These are phyloP conservation scores for Notamacropus eugenii DNA, from an alignment of 2,797 vertebrate species.

Conservation along the genomic window DNA sequence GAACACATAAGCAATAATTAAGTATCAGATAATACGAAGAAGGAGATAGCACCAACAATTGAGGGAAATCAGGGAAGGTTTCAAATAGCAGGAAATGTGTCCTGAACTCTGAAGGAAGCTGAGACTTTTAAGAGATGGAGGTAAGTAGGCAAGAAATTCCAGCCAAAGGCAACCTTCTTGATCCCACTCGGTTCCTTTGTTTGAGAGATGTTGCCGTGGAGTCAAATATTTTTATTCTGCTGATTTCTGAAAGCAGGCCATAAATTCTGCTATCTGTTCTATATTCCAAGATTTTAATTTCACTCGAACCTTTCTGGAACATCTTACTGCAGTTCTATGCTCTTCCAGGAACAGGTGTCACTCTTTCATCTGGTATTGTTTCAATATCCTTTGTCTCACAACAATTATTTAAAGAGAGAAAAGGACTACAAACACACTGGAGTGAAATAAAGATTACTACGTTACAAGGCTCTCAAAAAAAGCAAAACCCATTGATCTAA, in stretches of 20 bases:
- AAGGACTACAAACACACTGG: no score
- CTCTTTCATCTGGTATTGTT: no score
- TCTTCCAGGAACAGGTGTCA: background rate
- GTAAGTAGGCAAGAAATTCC: background rate
- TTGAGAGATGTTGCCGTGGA: background rate
- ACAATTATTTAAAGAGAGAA: no score
- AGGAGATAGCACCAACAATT: background rate
- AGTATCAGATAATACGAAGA: background rate
- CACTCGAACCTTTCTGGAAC: background rate
- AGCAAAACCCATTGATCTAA: no score
- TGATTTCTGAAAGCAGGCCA: no score
- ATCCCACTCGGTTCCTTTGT: background rate
- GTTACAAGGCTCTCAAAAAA: no score
- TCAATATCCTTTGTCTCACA: no score
- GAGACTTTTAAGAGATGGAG: background rate
- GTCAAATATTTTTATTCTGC: no score
- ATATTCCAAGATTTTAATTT: no score
- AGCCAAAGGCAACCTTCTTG: background rate
- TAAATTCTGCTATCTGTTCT: background rate
- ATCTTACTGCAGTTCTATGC: background rate
- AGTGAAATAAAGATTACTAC: no score
- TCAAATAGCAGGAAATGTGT: background rate
- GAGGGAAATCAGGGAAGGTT: no score
- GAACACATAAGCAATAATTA: background rate
- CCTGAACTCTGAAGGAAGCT: background rate